A percentile compares a stretch with the other conserved stretches of the same genome.
These are phyloP conservation scores for Drosophila pachea DNA, from an alignment of 1,140 invertebrate genomes.

Conservation along the genomic window DNA sequence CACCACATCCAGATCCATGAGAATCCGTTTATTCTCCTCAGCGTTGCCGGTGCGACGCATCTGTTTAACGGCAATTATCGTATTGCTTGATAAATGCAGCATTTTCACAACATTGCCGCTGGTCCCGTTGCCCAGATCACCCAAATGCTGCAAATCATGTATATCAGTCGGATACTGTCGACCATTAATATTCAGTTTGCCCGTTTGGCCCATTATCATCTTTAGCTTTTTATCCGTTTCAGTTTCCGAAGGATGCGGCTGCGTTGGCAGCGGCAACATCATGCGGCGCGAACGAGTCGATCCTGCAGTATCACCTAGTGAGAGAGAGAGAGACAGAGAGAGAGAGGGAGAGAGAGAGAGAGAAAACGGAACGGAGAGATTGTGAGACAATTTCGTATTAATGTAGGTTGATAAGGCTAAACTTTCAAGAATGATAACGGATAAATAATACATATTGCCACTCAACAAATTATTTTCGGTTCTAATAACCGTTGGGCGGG, in stretches of 20 bases:
- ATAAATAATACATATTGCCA: slow-evolving; percentile 32
- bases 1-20: slow-evolving; percentile 99
- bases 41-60: slow-evolving; percentile 97
- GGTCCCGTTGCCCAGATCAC: slow-evolving; percentile 96
- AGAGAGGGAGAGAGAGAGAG: slow-evolving; percentile 4
- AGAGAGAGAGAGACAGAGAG: neutral
- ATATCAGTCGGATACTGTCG: slow-evolving; percentile 90
- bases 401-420: slow-evolving; percentile 15
- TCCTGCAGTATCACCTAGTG: slow-evolving; percentile 45
- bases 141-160: slow-evolving; percentile 91
- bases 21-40: slow-evolving; percentile 98
- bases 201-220: slow-evolving; percentile 83
- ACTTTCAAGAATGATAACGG: slow-evolving; percentile 15
- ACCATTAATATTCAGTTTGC: slow-evolving; percentile 90
- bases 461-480: slow-evolving; percentile 19
- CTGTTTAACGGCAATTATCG: slow-evolving; percentile 98
- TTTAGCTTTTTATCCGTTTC: slow-evolving; percentile 80
- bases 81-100: slow-evolving; percentile 91
- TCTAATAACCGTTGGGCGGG: slow-evolving; percentile 32
- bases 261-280: slow-evolving; percentile 50
- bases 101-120: slow-evolving; percentile 99
- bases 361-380: too few relatives aligned
- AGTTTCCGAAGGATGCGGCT: slow-evolving; percentile 74
- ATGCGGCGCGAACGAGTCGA: slow-evolving; percentile 44
- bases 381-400: neutral